Conservation (phyloP, 2,888 invertebrate species). For the Maniola hyperantus region DNA sequence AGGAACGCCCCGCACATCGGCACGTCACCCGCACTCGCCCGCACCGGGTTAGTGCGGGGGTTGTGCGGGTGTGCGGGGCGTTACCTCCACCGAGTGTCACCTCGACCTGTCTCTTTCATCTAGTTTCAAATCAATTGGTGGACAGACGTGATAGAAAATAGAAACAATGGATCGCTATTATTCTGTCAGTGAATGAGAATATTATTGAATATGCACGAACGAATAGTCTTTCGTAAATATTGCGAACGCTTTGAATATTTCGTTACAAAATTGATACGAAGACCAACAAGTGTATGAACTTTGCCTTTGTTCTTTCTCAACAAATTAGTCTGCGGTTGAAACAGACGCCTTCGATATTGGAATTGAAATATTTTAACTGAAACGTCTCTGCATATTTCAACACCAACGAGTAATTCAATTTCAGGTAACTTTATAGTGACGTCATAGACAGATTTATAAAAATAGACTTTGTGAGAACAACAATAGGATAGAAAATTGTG, state of each 20-base stretch:
- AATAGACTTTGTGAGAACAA: constrained; percentile 3
- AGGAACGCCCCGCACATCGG: no score
- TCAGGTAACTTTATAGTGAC: constrained; percentile 1
- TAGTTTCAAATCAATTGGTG: neutral
- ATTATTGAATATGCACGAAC: constrained; percentile 11
- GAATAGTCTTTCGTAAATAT: constrained; percentile 14
- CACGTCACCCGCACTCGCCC: no score
- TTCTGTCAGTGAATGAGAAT: neutral
- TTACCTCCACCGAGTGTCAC: no score
- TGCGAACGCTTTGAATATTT: neutral
- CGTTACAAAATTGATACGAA: constrained; percentile 1
- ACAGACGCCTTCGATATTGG: constrained; percentile 11
- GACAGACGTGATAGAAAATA: neutral
- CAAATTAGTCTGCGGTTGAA: constrained; percentile 4
- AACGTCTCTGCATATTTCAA: constrained; percentile 11
- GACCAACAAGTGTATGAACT: no score
- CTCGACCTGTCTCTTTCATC: no score
- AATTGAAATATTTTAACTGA: constrained; percentile 16
- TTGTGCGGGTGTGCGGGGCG: no score
- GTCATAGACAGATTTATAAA: constrained; percentile 10
- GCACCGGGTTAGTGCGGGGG: no score
- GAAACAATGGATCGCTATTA: neutral
- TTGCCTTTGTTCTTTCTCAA: no score
- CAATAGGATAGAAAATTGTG: neutral
- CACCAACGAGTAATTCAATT: constrained; percentile 13